These are phyloP conservation scores for Ruditapes philippinarum DNA, from an alignment of 1,140 invertebrate species.

Conservation along the genomic window DNA sequence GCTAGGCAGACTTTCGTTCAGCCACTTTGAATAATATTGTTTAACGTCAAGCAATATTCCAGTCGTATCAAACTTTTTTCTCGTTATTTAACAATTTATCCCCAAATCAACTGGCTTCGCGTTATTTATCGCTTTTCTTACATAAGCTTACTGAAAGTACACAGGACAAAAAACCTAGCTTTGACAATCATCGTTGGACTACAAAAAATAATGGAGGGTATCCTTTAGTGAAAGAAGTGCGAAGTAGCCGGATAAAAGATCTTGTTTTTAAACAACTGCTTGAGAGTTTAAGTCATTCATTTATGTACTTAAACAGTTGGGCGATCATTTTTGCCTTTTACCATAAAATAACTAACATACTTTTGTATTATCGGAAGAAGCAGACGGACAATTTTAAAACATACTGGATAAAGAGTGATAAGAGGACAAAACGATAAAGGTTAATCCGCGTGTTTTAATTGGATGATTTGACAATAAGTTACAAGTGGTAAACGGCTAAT, in stretches of 20 bases:
- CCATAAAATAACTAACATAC: not conserved
- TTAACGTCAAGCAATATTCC: slow-evolving; percentile 13
- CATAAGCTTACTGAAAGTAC: slow-evolving; percentile 18
- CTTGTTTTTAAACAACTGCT: not conserved
- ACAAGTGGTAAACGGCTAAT: not conserved
- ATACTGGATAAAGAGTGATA: slow-evolving; percentile 1
- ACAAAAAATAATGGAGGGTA: slow-evolving; percentile 17
- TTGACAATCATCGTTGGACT: not conserved
- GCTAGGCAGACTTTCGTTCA: slow-evolving; percentile 4
- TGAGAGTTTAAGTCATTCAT: slow-evolving; percentile 18
- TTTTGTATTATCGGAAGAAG: not conserved
- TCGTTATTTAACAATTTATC: slow-evolving; percentile 1
- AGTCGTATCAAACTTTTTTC: slow-evolving; percentile 1
- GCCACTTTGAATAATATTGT: slow-evolving; percentile 34
- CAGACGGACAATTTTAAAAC: not conserved
- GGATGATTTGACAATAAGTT: not conserved
- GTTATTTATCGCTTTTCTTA: slow-evolving; percentile 16
- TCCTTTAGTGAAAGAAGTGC: slow-evolving; percentile 8
- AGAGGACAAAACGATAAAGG: not conserved
- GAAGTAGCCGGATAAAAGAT: slow-evolving; percentile 11
- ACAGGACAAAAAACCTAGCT: not conserved
- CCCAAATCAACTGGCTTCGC: not conserved
- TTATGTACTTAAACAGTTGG: not conserved
- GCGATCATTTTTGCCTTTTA: not conserved
- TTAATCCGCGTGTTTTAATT: not conserved